These are phyloP conservation scores for Corvus cornix DNA, from an alignment of 2,113 vertebrate species.

Conservation along the genomic window DNA sequence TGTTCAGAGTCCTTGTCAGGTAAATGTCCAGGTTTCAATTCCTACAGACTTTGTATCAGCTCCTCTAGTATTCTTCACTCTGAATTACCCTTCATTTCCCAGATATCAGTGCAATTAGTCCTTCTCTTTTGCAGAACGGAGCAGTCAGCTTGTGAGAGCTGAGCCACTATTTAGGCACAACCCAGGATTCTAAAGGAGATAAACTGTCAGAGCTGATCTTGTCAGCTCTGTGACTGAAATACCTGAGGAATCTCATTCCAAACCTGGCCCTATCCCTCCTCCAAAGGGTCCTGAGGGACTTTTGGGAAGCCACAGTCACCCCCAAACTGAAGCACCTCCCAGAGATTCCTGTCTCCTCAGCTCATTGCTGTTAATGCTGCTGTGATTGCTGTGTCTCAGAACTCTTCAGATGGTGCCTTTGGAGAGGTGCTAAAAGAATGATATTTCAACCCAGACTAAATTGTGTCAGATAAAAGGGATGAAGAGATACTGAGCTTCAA, in stretches of 20 bases:
- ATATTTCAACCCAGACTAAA: not conserved
- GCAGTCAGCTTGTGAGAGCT: not conserved
- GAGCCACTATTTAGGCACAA: not conserved
- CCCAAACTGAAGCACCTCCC: not conserved
- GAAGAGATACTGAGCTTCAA: not conserved
- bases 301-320: not conserved
- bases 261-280: accelerated
- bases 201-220: not conserved
- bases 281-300: not conserved
- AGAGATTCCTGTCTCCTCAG: not conserved
- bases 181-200: not conserved
- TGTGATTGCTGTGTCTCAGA: not conserved
- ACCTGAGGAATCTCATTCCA: not conserved
- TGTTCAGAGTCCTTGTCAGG: not conserved
- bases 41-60: not conserved
- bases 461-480: not conserved
- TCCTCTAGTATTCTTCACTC: not conserved
- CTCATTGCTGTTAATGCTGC: not conserved
- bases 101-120: not conserved
- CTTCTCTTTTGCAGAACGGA: not conserved
- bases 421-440: not conserved
- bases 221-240: not conserved
- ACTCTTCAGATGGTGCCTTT: not conserved
- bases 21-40: not conserved
- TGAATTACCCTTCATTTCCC: not conserved